Base-by-base conservation (phyloP, 2,888 invertebrate genomes). In the Melitaea athalia region DNA sequence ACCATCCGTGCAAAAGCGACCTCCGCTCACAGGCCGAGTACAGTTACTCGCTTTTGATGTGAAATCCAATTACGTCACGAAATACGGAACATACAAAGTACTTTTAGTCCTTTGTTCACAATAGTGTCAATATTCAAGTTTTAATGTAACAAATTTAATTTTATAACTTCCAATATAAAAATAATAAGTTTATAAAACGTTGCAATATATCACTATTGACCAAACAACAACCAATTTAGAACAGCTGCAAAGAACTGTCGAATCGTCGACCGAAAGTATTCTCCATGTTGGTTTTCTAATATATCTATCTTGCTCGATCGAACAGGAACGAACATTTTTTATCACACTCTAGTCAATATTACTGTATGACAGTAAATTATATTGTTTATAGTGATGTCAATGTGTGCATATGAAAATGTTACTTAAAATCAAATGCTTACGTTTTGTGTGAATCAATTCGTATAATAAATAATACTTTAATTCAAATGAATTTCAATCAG, bases 11-110 rank as follows among this genome's bases (percentile, higher is more conserved):
- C 72, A 74, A 59, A 78, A 78, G 42, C 82, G 86, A 84, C 85
- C 86, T 85, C 85, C 85, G 84, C 79, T 79, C 79, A 76, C 81
- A 77, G 79, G 77, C 78, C 77, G 76, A 79, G 77, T 76, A 85
- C 83, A 84, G 83, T 85, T 86, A 85, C 65, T 72, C 71, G 73
- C 69, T 69, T 71, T 78, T 81, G 77, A 79, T 78, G 76, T 79
- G 76, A 85, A 85, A 81, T 85, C 81, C 81, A 87, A 85, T 92
- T 92, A 92, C 92, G 92, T 92, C 92, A 92, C 85, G 80, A 72
- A 81, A 72, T 75, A 78, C 77, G 75, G 75, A 75, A 77, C 74
- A 72, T 75, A 76, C 76, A 71, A 71, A 42, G 68, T 73, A 73
- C 73, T 76, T 76, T 79, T 4, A 77, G 74, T 79, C 76, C 71